Percentiles rank a stretch among this genome's conserved stretches.
These are phyloP conservation scores for Heliocidaris erythrogramma DNA, from an alignment of 35 echinoderm and acorn worm genomes.

Conservation along the genomic window DNA sequence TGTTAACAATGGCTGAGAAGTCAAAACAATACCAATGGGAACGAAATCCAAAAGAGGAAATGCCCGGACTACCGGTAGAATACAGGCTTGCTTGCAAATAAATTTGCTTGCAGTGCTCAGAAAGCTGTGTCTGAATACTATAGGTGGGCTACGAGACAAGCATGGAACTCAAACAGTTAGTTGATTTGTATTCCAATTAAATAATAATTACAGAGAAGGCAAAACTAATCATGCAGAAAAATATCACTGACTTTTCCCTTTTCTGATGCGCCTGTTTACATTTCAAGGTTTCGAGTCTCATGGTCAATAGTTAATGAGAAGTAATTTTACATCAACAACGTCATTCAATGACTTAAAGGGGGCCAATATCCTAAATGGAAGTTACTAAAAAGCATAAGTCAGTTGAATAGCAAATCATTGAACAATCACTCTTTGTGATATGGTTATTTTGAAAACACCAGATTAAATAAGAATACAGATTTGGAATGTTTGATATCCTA, in stretches of 20 bases:
- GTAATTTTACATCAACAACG: background rate
- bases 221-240: slow-evolving; percentile 18
- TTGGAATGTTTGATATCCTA: too few relatives aligned
- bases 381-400: too few relatives aligned
- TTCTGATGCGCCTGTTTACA: background rate
- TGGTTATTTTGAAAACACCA: too few relatives aligned
- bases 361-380: too few relatives aligned
- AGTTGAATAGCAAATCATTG: too few relatives aligned
- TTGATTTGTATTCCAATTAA: background rate
- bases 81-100: background rate
- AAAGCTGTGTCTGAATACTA: background rate
- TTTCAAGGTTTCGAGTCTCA: background rate
- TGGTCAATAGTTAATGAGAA: background rate
- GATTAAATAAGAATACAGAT: too few relatives aligned
- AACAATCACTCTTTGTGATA: too few relatives aligned
- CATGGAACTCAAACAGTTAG: background rate
- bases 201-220: background rate
- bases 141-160: background rate
- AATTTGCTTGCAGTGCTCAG: background rate
- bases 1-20: background rate
- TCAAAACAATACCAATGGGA: background rate
- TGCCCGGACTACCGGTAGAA: background rate
- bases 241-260: background rate
- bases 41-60: background rate
- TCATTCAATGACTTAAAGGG: too few relatives aligned